Conservation (phyloP, 35 echinoderm and acorn worm species). For the Ophioderma brevispina region DNA sequence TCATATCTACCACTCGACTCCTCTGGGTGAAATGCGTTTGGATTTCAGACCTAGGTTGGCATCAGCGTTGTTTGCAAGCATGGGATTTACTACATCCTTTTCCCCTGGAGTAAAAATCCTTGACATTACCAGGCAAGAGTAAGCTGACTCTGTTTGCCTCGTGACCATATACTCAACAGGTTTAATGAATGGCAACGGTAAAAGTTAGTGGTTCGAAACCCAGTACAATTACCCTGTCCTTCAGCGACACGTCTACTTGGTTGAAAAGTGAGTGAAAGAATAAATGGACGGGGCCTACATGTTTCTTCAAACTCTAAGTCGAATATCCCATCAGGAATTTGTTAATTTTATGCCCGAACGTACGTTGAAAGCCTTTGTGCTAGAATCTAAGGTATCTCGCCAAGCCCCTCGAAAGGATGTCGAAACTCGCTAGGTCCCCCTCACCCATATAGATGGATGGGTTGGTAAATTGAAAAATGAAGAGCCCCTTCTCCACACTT, state of each 20-base stretch:
- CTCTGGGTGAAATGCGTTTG: background rate
- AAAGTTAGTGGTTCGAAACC: conserved; percentile 33
- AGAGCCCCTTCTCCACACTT: conserved; percentile 47
- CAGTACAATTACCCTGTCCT: conserved; percentile 28
- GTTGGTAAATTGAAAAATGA: conserved; percentile 46
- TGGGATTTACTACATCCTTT: conserved; percentile 37
- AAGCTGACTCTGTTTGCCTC: conserved; percentile 42
- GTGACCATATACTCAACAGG: conserved; percentile 24
- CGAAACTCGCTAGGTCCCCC: conserved; percentile 60
- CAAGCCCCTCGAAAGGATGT: conserved; percentile 24
- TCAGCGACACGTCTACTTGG: conserved; percentile 63
- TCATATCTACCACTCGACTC: conserved; percentile 51
- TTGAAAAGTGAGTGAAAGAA: conserved; percentile 58
- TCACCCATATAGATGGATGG: conserved; percentile 18
- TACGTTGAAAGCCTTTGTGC: conserved; percentile 36
- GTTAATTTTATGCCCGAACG: conserved; percentile 55
- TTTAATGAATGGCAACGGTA: conserved; percentile 73
- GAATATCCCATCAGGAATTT: conserved; percentile 23
- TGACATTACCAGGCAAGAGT: conserved; percentile 53
- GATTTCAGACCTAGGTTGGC: conserved; percentile 51
- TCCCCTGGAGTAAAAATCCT: conserved; percentile 53
- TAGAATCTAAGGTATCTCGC: conserved; percentile 58
- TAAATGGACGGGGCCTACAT: conserved; percentile 56
- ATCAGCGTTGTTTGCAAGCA: background rate
- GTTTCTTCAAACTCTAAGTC: background rate